Base-by-base conservation (phyloP, 2,113 vertebrate species). In the Entomyzon cyanotis region DNA sequence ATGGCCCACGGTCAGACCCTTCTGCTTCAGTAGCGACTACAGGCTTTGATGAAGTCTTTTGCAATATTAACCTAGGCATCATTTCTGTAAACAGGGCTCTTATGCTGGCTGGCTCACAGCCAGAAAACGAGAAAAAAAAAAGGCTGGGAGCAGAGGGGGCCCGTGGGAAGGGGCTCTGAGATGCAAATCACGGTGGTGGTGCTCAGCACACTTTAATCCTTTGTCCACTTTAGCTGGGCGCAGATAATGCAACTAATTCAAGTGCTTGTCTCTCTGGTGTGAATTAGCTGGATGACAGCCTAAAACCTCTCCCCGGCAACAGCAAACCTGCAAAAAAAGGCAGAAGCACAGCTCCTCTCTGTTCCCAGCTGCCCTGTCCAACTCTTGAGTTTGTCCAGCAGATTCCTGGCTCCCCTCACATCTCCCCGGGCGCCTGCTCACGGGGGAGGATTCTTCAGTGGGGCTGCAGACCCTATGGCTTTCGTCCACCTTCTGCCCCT, bases 231-330 rank as follows among this genome's bases (percentile, higher is more conserved):
- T 70, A 89, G 90, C 94, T n/a, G 79, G 89, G 85, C 3, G 14
- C n/a, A 84, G 93, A 96, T 94, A 95, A 96, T 92, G 92, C 76
- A 56, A 44, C 86, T 78, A 59, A 94, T 95, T 96, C 94, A 92
- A 93, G 75, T 35, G 82, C 92, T 84, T 89, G 94, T 93, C 79
- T 94, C 90, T 93, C 30, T 88, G 76, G 71, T 78, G 85, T 75
- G 94, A 96, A 88, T 86, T 84, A 52, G 83, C 92, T 97, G 96
- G 85, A 73, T 74, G 90, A 37, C 81, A 87, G 95, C 92, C 93
- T 81, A 50, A 95, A 94, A 74, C 83, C 88, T 96, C 92, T 87
- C 93, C 95, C 93, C 3, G 53, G 96, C 90, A 96, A 95, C 92
- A 85, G 93, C 85, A 70, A 93, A 84, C 93, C 91, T 92, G 91